Evolutionary conservation across 2,113 vertebrate species (phyloP), one percentile per base, ranked within the genome.

Genomic region (Trinectes maculatus): DNA sequence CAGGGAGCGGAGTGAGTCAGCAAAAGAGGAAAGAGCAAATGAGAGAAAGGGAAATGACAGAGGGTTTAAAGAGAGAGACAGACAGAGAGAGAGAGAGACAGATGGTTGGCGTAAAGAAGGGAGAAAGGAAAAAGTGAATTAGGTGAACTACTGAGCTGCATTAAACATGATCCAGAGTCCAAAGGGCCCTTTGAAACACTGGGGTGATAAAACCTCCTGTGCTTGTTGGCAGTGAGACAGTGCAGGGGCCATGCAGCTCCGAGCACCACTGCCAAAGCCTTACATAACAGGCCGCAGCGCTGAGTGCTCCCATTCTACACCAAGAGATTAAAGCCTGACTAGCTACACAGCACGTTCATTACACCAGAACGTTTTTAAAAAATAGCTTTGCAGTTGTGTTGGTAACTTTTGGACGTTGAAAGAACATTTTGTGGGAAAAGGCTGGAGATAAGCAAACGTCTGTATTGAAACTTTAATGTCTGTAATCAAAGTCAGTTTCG

Each of bases 261-360:
- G 57, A 67, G 71, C 46, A 4, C 51, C 70, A 28, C 72, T 71
- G 83, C 85, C 77, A 81, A 55, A 13, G 13, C n/a, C 61, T 89
- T 89, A 83, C 70, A 57, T 89, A 89, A 89, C 65, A 33, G 47
- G 48, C 65, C 70, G 40, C 76, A 54, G 57, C 3, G 48, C 78
- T 55, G 24, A 76, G 24, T 13, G 65, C 76, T 65, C 74, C 61
- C 49, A 36, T 52, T 64, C 48, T 68, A 47, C 11, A n/a, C 15
- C 13, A 16, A 36, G 26, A n/a, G 19, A 33, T 36, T 1, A 2
- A 5, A 19, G 26, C 10, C 19, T 11, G 0, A 1, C n/a, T 8
- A 1, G 12, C 44, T 48, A 44, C 34, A 44, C 16, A 3, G 31
- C 43, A 34, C 7, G 25, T 22, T 58, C 18, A 24, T 47, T 29